Conservation (phyloP, 92 coral and sea anemone genomes). For the Epizoanthus stellaris region DNA sequence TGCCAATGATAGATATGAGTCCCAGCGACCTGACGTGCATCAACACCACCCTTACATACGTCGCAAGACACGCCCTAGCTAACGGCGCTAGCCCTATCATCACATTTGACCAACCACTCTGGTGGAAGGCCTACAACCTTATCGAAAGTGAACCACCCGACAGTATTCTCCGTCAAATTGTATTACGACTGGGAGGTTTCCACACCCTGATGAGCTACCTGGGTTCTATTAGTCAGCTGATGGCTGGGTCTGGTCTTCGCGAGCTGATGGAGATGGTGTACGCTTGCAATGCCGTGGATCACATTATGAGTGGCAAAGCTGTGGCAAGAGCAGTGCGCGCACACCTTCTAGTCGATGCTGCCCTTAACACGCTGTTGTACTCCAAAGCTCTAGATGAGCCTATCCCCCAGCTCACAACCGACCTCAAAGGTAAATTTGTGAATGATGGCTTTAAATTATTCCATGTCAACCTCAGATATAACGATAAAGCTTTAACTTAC, state of each 20-base stretch:
- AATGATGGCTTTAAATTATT: not conserved
- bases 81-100: no score
- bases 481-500: not conserved
- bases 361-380: not conserved
- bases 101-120: conserved; percentile 72
- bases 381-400: conserved; percentile 30
- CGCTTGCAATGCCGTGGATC: conserved; percentile 56
- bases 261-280: conserved; percentile 58
- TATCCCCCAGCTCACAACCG: conserved; percentile 22
- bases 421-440: conserved; percentile 14
- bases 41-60: conserved; percentile 34
- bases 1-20: no score
- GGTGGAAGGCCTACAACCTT: conserved; percentile 63
- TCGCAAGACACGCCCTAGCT: no score
- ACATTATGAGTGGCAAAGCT: conserved; percentile 68
- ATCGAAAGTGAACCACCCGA: conserved; percentile 50
- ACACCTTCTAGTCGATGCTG: conserved; percentile 13
- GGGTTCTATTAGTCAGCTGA: conserved; percentile 53
- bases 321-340: conserved; percentile 53
- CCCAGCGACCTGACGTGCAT: conserved; percentile 52
- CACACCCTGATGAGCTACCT: conserved; percentile 70
- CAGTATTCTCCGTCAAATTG: conserved; percentile 38
- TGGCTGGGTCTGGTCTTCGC: conserved; percentile 64
- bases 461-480: conserved; percentile 3
- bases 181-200: conserved; percentile 60